Percentiles rank a stretch among this genome's conserved stretches.
These are phyloP conservation scores for Hippasteria phrygiana DNA, from an alignment of 53 echinoderm and acorn worm genomes.

Conservation along the genomic window DNA sequence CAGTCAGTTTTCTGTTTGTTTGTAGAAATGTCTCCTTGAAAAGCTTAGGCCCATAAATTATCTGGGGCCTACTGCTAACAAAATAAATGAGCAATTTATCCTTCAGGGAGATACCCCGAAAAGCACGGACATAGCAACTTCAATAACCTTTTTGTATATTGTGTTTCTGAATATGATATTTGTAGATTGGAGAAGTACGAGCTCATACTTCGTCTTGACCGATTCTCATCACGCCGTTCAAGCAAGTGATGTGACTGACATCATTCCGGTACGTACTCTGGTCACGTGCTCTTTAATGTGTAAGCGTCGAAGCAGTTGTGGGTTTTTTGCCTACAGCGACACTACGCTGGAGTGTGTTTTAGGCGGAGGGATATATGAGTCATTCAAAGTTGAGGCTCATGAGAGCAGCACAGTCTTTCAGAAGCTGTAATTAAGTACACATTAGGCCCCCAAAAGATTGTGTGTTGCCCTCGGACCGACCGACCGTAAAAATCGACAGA, in stretches of 20 bases:
- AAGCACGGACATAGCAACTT: too few relatives aligned
- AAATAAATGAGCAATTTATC: too few relatives aligned
- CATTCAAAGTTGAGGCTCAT: not conserved
- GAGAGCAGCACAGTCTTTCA: not conserved
- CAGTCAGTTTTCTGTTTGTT: too few relatives aligned
- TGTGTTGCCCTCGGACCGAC: too few relatives aligned
- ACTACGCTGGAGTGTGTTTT: not conserved
- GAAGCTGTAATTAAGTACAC: not conserved
- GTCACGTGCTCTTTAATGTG: not conserved
- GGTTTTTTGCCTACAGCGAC: not conserved
- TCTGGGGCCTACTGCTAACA: too few relatives aligned
- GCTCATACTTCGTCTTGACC: not conserved
- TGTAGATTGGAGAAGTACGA: not conserved
- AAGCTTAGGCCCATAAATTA: too few relatives aligned
- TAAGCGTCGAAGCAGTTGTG: not conserved
- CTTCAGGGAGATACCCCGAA: too few relatives aligned
- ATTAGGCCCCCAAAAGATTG: too few relatives aligned
- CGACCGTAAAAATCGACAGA: too few relatives aligned
- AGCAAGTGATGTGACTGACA: not conserved
- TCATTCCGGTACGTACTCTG: not conserved
- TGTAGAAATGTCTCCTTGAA: too few relatives aligned
- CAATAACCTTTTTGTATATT: not conserved
- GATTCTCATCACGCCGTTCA: not conserved
- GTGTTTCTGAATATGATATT: too few relatives aligned
- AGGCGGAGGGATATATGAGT: not conserved